Base-by-base conservation (phyloP, 2,888 invertebrate species). In the Onchidella celtica region DNA sequence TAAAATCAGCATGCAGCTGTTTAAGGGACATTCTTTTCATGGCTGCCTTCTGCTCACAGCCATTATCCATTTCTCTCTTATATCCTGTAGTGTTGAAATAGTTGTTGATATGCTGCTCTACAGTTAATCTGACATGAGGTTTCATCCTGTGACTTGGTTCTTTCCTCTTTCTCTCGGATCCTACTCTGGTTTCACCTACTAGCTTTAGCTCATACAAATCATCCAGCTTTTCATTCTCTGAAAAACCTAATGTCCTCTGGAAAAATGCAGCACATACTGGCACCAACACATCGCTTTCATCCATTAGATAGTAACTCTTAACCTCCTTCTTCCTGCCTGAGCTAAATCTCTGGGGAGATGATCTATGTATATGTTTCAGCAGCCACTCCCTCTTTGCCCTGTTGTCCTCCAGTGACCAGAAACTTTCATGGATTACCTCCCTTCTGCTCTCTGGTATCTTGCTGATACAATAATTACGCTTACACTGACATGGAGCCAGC, bases 221-320 rank as follows among this genome's bases (percentile, higher is more conserved):
- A 1, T 73, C 47, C 2, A 32, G 6, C 40, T 21, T 14, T 14
- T 1, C 21, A 14, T 29, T 9, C 1, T 47, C 34, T 17, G 47
- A n/a, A 29, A 75, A 47, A 17, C 75, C 75, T 14, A 75, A 27
- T 0, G 65, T 65, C 32, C 47, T 40, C 17, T 65, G 75, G 29
- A 75, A 75, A 65, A n/a, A 75, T 11, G 17, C 75, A 47, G 65
- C 40, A 65, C 75, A 75, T 4, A 75, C 75, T 14, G 21, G 11
- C 40, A 75, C 47, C 1, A n/a, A 24, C 9, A 40, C 21, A 65
- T 32, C 34, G 6, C 2, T 29, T 29, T 65, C 65, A 65, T 75
- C 47, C 17, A 29, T 65, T 17, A 75, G 6, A 24, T 65, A 65
- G 9, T 47, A 75, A 3, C 17, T 59, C n/a, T 11, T 57, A 11